Evolutionary conservation across 2,113 vertebrate genomes (phyloP).

Genomic region (Sinocyclocheilus rhinocerous): DNA sequence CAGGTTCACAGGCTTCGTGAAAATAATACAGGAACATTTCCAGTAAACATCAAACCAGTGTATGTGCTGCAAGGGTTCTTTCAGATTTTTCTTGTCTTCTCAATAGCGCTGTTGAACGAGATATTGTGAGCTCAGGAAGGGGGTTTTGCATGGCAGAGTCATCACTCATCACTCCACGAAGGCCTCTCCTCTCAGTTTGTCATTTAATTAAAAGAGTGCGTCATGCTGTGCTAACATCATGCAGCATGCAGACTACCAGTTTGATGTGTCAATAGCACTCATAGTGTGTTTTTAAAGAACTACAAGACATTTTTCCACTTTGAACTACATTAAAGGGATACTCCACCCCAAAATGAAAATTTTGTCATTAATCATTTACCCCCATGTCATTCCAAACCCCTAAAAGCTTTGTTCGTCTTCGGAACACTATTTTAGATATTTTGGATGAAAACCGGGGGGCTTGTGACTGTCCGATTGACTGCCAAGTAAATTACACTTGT

Average conservation of each 20-base stretch:
- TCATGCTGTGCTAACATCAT: background rate
- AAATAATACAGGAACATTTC: slow-evolving; percentile 20
- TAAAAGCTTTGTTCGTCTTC: too few relatives aligned
- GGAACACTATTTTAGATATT: too few relatives aligned
- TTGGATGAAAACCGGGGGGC: too few relatives aligned
- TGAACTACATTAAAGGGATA: background rate
- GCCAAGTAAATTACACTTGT: too few relatives aligned
- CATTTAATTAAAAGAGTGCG: slow-evolving; percentile 26
- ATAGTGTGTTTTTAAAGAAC: background rate
- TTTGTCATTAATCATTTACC: too few relatives aligned
- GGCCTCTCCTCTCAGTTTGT: slow-evolving; percentile 21
- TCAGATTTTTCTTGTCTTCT: slow-evolving; percentile 20
- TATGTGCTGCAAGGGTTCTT: slow-evolving; percentile 15
- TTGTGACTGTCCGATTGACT: too few relatives aligned
- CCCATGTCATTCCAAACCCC: too few relatives aligned
- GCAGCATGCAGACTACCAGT: background rate
- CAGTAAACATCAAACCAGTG: slow-evolving; percentile 16
- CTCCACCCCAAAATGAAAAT: too few relatives aligned
- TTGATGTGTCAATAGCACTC: background rate
- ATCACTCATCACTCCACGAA: slow-evolving; percentile 16
- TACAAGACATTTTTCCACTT: background rate
- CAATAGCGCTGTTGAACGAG: background rate
- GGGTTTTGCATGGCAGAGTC: slow-evolving; percentile 8
- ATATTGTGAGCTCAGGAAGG: slow-evolving; percentile 14
- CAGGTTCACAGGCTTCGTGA: slow-evolving; percentile 28